These are phyloP conservation scores for Zaprionus ornatus DNA, from an alignment of 1,140 invertebrate genomes.

Conservation along the genomic window DNA sequence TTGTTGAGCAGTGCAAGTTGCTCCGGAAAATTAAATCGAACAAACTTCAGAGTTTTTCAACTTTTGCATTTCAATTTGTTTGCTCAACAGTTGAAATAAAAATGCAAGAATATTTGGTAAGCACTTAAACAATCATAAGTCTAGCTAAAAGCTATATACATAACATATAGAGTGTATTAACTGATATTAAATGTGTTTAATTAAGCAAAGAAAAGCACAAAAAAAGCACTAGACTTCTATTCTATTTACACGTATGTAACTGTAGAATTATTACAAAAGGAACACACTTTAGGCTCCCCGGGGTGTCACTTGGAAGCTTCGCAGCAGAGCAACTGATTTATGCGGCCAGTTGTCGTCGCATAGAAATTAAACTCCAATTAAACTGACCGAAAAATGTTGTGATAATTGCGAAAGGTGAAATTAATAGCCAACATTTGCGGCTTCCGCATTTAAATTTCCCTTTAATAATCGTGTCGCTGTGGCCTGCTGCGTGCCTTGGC, in stretches of 20 bases:
- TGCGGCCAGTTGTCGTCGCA: slow-evolving; percentile 47
- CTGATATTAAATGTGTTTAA: too few relatives aligned
- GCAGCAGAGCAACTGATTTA: slow-evolving; percentile 18
- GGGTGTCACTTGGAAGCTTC: background rate
- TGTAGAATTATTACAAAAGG: background rate
- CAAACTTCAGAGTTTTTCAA: background rate
- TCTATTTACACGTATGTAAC: background rate
- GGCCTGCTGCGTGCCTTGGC: background rate
- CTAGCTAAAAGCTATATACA: too few relatives aligned
- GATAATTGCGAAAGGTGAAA: slow-evolving; percentile 73
- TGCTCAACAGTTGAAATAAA: background rate
- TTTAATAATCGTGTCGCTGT: slow-evolving; percentile 66
- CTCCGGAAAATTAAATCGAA: background rate
- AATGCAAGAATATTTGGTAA: background rate
- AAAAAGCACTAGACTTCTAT: background rate
- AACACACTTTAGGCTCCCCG: background rate
- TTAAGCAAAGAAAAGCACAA: too few relatives aligned
- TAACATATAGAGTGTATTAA: too few relatives aligned
- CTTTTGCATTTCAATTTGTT: background rate
- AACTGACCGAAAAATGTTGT: slow-evolving; percentile 72
- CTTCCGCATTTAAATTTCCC: slow-evolving; percentile 59
- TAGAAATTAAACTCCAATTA: slow-evolving; percentile 73
- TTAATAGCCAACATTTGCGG: slow-evolving; percentile 74
- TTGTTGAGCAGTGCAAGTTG: background rate
- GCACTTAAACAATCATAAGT: background rate